Evolutionary conservation across 2,888 invertebrate species (phyloP).

Genomic region (Nomada fucata): DNA sequence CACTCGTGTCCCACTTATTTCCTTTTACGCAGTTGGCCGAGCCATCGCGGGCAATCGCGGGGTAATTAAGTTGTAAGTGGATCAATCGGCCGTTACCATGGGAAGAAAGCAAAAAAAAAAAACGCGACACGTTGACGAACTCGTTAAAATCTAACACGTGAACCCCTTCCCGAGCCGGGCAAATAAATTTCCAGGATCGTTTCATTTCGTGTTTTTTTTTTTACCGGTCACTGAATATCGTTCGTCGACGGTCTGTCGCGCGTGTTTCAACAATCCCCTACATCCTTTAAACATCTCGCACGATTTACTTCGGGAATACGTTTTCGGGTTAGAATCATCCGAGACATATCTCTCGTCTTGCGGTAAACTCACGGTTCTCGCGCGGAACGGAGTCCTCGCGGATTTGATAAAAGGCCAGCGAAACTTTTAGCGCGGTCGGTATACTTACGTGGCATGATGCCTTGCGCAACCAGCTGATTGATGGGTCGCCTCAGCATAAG

Average conservation of each 20-base stretch:
- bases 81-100: conserved; percentile 56
- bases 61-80: conserved; percentile 65
- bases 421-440: conserved; percentile 22
- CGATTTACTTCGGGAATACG: conserved; percentile 10
- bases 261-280: conserved; percentile 1
- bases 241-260: background rate
- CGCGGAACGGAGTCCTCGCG: background rate
- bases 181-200: conserved; percentile 25
- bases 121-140: conserved; percentile 21
- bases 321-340: background rate
- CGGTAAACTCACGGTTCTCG: background rate
- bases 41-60: conserved; percentile 54
- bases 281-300: no score
- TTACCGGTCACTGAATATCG: background rate
- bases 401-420: background rate
- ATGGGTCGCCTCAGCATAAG: conserved; percentile 97
- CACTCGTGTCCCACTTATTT: conserved; percentile 57
- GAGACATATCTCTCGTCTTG: background rate
- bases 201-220: background rate
- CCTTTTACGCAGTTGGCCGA: conserved; percentile 55
- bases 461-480: conserved; percentile 98
- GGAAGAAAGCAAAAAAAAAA: conserved; percentile 18
- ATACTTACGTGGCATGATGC: conserved; percentile 99
- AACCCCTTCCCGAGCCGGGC: background rate
- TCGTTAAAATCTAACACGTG: conserved; percentile 44